Evolutionary conservation across 2,797 vertebrate genomes (phyloP), one percentile per base, ranked within the genome.

Genomic region (Hydrocynus forskahlii): DNA sequence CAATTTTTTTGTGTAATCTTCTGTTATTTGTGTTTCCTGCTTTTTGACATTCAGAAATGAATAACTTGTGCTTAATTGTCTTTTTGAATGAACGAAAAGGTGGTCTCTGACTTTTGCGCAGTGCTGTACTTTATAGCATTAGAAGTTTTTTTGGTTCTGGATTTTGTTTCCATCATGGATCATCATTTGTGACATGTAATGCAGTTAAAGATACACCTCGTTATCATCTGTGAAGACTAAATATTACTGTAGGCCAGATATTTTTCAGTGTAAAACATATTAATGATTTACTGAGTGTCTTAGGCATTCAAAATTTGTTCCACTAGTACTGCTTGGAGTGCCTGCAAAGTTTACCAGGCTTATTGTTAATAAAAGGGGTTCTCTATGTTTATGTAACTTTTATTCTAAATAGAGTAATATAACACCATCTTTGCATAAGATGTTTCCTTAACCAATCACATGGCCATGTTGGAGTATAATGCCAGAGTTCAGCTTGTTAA

Each of bases 361-460:
- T 67, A 66, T 19, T 38, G 48, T 80, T 70, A 80, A 81, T 84
- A 84, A 82, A 88, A 85, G 17, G 73, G 25, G 5, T 19, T 9
- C 4, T 6, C 17, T 75, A 71, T 89, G 87, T 89, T 92, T 86
- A 88, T n/a, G 43, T 82, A 90, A 86, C 90, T 87, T 75, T 70
- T 84, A 88, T 91, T 92, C 90, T 87, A 87, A 89, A 57, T 85
- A 88, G 87, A 88, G 90, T 88, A 92, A 93, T 43, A 6, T 83
- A 90, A 92, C 89, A 85, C 86, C 85, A 88, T 86, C 81, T 3
- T 59, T 50, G 84, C 83, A 76, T 86, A 73, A 52, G 38, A 70
- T 92, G 89, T 92, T 94, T 87, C 88, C 84, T 89, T 92, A 92
- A 93, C 92, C 91, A 83, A 84, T 90, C 55, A 81, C 40, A 87